A percentile compares a stretch with the other conserved stretches of the same genome.
These are phyloP conservation scores for Drosophila kohkoa DNA, from an alignment of 1,140 invertebrate genomes.

Conservation along the genomic window DNA sequence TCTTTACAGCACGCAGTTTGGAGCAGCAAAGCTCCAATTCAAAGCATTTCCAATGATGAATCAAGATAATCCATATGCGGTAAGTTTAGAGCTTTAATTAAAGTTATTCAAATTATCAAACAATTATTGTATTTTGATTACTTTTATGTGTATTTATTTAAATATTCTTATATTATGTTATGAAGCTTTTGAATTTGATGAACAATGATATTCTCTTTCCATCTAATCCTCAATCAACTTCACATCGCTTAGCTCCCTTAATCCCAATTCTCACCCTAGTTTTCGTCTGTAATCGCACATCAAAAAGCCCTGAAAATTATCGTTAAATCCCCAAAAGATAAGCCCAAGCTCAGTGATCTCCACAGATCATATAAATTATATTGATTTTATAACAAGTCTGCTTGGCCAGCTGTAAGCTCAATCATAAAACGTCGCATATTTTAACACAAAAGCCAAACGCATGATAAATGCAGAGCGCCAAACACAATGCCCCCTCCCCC, in stretches of 20 bases:
- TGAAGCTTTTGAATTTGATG: too few species aligned
- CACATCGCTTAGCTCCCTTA: neutral
- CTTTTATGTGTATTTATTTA: too few species aligned
- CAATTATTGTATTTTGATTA: neutral
- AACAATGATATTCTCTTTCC: too few species aligned
- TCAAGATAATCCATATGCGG: constrained; percentile 84
- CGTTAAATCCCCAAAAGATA: constrained; percentile 9
- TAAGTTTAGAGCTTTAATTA: constrained; percentile 49
- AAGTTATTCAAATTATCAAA: neutral
- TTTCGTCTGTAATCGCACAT: neutral
- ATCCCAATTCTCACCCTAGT: neutral
- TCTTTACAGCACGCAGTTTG: constrained; percentile 37
- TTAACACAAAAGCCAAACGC: constrained; percentile 47
- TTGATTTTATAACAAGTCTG: constrained; percentile 47
- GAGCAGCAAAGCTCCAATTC: constrained; percentile 15
- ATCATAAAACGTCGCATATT: constrained; percentile 47
- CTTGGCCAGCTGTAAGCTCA: constrained; percentile 25
- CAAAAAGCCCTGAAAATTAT: neutral
- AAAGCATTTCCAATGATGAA: constrained; percentile 70
- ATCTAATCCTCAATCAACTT: too few species aligned
- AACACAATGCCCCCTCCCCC: constrained; percentile 13
- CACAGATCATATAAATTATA: constrained; percentile 43
- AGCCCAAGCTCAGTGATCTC: constrained; percentile 23
- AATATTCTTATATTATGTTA: too few species aligned
- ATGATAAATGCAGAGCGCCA: constrained; percentile 55